Conservation (phyloP, 2,888 invertebrate genomes). For the Vandiemenella viatica region DNA sequence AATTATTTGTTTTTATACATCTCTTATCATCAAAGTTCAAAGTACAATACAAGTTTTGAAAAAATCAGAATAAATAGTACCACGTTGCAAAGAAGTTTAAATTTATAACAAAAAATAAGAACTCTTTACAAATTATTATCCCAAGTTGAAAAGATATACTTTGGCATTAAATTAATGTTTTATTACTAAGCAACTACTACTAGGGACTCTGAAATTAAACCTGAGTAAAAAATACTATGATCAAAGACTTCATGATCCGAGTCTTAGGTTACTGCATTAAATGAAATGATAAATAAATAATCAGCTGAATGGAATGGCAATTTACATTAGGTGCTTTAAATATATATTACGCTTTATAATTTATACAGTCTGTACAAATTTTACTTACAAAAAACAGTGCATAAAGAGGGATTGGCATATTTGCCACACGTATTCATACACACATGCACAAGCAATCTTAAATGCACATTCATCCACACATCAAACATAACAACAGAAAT, state of each 20-base stretch:
- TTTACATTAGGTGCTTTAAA: neutral
- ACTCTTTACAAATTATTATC: neutral
- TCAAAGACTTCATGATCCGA: neutral
- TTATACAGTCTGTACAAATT: constrained; percentile 12
- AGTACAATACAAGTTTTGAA: neutral
- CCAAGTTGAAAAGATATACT: neutral
- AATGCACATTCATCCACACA: too few relatives aligned
- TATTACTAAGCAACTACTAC: neutral
- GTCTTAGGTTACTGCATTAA: neutral
- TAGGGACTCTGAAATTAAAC: neutral
- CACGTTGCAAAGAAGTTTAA: neutral
- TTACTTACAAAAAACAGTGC: constrained; percentile 9
- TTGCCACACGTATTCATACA: neutral
- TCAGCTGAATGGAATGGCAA: neutral
- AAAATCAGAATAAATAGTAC: neutral
- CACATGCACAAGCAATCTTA: neutral
- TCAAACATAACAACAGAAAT: neutral
- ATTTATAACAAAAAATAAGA: neutral
- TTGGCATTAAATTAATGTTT: neutral
- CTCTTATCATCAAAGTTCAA: neutral
- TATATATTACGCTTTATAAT: constrained; percentile 9
- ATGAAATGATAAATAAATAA: neutral
- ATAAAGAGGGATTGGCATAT: neutral
- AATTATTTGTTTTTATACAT: neutral
- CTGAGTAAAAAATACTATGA: neutral